phyloP scores from a whole-genome alignment of 2,888 invertebrate genomes.

The Ormyrus nitidulus region DNA sequence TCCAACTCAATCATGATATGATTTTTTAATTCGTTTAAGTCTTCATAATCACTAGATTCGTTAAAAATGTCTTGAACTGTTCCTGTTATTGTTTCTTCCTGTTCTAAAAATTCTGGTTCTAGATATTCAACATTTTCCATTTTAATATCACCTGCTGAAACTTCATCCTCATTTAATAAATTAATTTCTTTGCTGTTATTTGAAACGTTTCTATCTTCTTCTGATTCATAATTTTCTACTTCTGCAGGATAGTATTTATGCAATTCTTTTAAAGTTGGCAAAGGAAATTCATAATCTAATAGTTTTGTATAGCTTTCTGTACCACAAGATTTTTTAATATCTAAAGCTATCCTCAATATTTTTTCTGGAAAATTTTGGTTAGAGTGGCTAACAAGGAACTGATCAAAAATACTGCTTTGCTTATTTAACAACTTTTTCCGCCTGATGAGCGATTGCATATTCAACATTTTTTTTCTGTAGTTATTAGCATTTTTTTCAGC shows the following conservation, averaged over 20 bases:
- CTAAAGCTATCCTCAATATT: slow-evolving; percentile 61
- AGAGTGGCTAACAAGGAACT: slow-evolving; percentile 60
- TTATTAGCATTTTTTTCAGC: slow-evolving; percentile 70
- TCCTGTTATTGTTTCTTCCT: slow-evolving; percentile 63
- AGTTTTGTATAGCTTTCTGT: slow-evolving; percentile 65
- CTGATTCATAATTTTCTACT: slow-evolving; percentile 24
- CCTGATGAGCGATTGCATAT: slow-evolving; percentile 67
- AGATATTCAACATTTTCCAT: slow-evolving; percentile 53
- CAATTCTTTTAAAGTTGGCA: slow-evolving; percentile 63
- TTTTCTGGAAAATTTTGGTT: slow-evolving; percentile 63
- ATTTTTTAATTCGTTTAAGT: slow-evolving; percentile 60
- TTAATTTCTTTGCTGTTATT: slow-evolving; percentile 11
- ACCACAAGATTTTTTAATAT: slow-evolving; percentile 65
- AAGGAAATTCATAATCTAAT: slow-evolving; percentile 65
- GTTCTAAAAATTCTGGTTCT: slow-evolving; percentile 40
- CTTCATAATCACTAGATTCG: slow-evolving; percentile 69
- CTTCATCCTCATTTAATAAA: slow-evolving; percentile 5
- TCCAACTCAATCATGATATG: slow-evolving; percentile 64
- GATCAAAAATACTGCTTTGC: slow-evolving; percentile 62
- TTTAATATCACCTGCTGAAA: slow-evolving; percentile 12
- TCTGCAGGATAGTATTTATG: slow-evolving; percentile 52
- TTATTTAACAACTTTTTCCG: slow-evolving; percentile 65
- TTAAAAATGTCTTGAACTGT: slow-evolving; percentile 73
- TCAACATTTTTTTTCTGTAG: slow-evolving; percentile 68
- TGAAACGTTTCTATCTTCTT: slow-evolving; percentile 19